phyloP scores from a whole-genome alignment of 2,113 vertebrate species.

The Peromyscus leucopus region DNA sequence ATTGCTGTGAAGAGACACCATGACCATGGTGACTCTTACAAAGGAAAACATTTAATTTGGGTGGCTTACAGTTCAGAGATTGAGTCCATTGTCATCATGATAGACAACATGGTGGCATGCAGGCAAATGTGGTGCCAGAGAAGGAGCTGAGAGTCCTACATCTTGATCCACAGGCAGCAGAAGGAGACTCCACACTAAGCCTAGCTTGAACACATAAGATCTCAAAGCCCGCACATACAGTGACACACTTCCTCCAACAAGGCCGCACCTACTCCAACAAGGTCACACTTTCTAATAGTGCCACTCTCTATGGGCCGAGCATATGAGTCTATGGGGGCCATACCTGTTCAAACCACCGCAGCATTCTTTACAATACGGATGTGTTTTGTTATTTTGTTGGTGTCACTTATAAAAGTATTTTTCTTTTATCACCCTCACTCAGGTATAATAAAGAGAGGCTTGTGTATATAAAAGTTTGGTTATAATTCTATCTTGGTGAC shows the following conservation, averaged over 20 bases:
- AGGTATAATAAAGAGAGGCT: not conserved
- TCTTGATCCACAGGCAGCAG: not conserved
- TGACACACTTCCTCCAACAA: not conserved
- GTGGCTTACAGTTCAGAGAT: not conserved
- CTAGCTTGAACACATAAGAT: not conserved
- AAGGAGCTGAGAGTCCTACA: not conserved
- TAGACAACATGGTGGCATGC: not conserved
- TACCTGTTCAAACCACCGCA: not conserved
- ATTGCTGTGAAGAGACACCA: not conserved
- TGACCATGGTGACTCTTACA: not conserved
- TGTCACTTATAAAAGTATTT: not conserved
- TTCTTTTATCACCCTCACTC: not conserved
- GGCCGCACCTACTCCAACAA: not conserved
- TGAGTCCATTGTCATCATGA: not conserved
- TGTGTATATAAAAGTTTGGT: not conserved
- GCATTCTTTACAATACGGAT: not conserved
- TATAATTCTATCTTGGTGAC: not conserved
- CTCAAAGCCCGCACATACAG: not conserved
- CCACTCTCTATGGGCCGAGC: not conserved
- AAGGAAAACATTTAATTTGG: not conserved
- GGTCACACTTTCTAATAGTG: not conserved
- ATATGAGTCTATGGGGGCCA: not conserved
- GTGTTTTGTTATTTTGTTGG: not conserved
- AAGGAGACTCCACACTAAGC: not conserved
- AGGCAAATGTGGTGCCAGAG: not conserved